Base-by-base conservation (phyloP, 2,113 vertebrate genomes). In the Cheirogaleus medius region DNA sequence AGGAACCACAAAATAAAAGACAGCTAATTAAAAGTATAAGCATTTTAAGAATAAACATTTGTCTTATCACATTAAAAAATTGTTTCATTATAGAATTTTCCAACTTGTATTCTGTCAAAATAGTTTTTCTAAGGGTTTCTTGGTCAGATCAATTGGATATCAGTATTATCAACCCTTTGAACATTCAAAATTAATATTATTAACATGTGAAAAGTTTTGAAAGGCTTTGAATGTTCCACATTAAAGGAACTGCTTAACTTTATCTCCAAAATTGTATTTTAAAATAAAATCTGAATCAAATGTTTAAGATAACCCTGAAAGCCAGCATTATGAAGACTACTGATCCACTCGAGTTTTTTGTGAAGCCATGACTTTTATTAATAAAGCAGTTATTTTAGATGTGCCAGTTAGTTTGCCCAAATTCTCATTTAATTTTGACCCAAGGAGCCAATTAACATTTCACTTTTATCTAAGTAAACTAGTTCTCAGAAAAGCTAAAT, bases 1-100 rank as follows among this genome's bases (percentile, higher is more conserved):
- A 93, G 49, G n/a, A 95, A 93, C 6, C 17, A 90, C 39, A 87
- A 86, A 66, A 82, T 49, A 49, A 90, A 94, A 82, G 20, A 71
- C 39, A 81, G n/a, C 13, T 52, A 82, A 47, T 44, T 87, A 58
- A 60, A 63, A 80, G 25, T 44, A 82, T 69, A 85, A 52, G 34
- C 42, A 64, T 90, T 77, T 12, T 49, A 77, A 49, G 11, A 56
- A 20, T 37, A 92, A 37, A 66, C 73, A 37, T 42, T 80, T 86
- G 21, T 92, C 21, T 74, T 84, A 10, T 90, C 68, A 56, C 58
- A 81, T 90, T 58, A 27, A 18, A 74, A 89, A 63, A 47, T 5
- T 21, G 29, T 82, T 56, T 86, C n/a, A 89, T 29, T 89, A 73
- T 20, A 89, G 8, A 85, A 87, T 87, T 92, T 80, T 44, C 39